These are phyloP conservation scores for Ameiurus melas DNA, from an alignment of 2,113 vertebrate species.

Conservation along the genomic window DNA sequence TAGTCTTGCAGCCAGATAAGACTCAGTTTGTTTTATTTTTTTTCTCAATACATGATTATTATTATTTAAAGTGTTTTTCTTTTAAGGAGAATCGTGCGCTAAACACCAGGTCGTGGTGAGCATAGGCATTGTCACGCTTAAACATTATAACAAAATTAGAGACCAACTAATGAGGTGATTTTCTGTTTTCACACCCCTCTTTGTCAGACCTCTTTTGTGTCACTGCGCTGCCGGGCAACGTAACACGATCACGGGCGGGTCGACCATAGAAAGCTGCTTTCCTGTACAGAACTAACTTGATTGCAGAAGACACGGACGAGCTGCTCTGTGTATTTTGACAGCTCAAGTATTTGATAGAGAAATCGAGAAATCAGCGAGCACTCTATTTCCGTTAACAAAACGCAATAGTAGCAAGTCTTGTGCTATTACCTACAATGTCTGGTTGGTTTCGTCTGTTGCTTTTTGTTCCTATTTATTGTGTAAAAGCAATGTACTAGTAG, in stretches of 20 bases:
- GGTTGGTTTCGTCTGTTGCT: background rate
- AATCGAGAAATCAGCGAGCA: background rate
- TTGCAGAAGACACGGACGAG: background rate
- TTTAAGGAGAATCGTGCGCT: background rate
- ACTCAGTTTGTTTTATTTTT: too few species aligned
- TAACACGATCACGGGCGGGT: constrained; percentile 17
- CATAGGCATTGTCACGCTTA: background rate
- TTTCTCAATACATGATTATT: background rate
- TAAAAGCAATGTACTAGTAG: background rate
- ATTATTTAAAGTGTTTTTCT: too few species aligned
- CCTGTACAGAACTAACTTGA: background rate
- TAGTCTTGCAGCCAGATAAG: background rate
- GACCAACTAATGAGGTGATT: constrained; percentile 1
- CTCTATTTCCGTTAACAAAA: background rate
- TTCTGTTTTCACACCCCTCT: constrained; percentile 14
- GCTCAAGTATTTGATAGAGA: background rate
- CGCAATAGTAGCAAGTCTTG: background rate
- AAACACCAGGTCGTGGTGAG: background rate
- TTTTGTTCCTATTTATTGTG: background rate
- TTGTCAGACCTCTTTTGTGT: constrained; percentile 24
- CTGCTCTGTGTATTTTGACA: background rate
- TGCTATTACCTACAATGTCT: background rate
- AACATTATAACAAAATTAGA: constrained; percentile 1
- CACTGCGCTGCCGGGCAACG: background rate
- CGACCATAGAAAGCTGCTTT: background rate